Percentiles rank a stretch among this genome's conserved stretches.
These are phyloP conservation scores for Platynereis dumerilii DNA, from an alignment of 2,888 invertebrate species.

Conservation along the genomic window DNA sequence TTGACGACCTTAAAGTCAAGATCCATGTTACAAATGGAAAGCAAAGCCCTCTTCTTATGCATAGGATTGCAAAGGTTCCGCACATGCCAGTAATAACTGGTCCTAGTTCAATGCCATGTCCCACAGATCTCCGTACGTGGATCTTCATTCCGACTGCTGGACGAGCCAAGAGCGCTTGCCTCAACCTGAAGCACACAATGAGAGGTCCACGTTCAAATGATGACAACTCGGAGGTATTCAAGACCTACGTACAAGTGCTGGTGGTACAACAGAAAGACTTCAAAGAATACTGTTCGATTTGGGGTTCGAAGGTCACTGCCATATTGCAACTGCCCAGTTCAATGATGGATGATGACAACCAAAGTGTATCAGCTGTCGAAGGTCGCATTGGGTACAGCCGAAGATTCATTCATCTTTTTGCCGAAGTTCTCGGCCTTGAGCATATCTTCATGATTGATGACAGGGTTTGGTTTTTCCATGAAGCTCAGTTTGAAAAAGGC, in stretches of 20 bases:
- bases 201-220: background rate
- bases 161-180: background rate
- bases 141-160: background rate
- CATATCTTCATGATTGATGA: constrained; percentile 27
- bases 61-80: too few relatives aligned
- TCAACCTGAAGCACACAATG: constrained; percentile 1
- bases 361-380: constrained; percentile 4
- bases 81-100: too few relatives aligned
- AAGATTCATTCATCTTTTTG: constrained; percentile 28
- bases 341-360: background rate
- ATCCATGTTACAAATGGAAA: too few relatives aligned
- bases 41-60: too few relatives aligned
- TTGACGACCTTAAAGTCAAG: too few relatives aligned
- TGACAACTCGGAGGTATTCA: background rate
- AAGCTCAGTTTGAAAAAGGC: background rate
- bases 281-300: background rate
- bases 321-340: background rate
- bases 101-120: too few relatives aligned
- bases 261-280: background rate
- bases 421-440: constrained; percentile 8
- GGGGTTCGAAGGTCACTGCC: constrained; percentile 4
- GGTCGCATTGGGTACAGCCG: constrained; percentile 26
- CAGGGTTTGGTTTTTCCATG: constrained; percentile 16
- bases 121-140: background rate
- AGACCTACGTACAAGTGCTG: background rate